Evolutionary conservation across 2,888 invertebrate genomes (phyloP), one percentile per base, ranked within the genome.

Genomic region (Drosophila kokeensis): DNA sequence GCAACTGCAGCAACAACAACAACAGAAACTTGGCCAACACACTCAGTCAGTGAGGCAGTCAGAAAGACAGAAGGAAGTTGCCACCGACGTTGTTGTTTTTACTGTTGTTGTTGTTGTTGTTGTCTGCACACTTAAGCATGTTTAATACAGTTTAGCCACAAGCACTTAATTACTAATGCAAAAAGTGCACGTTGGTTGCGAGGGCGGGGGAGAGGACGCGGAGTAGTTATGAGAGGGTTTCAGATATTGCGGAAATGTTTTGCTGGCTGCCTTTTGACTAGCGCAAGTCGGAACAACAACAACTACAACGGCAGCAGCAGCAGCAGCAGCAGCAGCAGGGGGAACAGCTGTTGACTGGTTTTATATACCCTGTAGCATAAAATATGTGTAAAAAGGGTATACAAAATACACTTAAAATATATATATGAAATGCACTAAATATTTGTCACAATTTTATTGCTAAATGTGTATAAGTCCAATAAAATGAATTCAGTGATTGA

Each of bases 111-210:
- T 27, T 53, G 53, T 53, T 38, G 52, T 52, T 52, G 69, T 73
- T 73, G 87, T 82, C 85, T 92, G 91, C 90, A 88, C 91, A 92
- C 89, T 92, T 91, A 91, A 88, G 90, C 92, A 91, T 91, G 90
- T 91, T 92, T 92, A 91, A 92, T 91, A 91, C 91, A 92, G 91
- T 91, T 91, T 92, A 91, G 92, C 91, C 92, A 88, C 92, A 92
- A 92, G 91, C 89, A 89, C 92, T 91, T 92, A 92, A 91, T 92
- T 90, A 91, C 87, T 83, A 90, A 92, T 86, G 84, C 82, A 78
- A 55, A 42, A 50, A 45, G 61, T 40, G 61, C 48, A 38, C 29
- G 34, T 49, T 18, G 48, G 27, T 21, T 40, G 52, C 11, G 40
- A 18, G 15, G 21, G 27, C n/a, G 49, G n/a, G 49, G 29, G 34